A percentile compares a stretch with the other conserved stretches of the same genome.
Evolutionary conservation across 2,113 vertebrate genomes (phyloP).

Genomic region (Alethe diademata): DNA sequence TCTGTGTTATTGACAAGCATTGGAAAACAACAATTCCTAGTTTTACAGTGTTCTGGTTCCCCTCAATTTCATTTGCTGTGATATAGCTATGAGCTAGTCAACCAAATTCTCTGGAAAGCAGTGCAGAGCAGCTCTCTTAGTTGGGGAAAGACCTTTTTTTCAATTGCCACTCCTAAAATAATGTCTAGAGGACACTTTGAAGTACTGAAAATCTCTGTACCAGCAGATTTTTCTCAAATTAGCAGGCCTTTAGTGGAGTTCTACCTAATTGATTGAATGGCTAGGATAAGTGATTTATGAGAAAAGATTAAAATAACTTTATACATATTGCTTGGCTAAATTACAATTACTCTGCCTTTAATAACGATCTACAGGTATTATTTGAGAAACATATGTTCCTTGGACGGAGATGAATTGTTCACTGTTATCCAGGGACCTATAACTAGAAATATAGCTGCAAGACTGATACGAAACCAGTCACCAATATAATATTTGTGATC

Average conservation of each 20-base stretch:
- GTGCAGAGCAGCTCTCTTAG: neutral
- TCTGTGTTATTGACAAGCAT: neutral
- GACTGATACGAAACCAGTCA: neutral
- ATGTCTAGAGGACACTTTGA: neutral
- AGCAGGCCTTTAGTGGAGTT: neutral
- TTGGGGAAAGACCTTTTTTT: neutral
- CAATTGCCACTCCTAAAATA: neutral
- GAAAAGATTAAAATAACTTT: conserved; percentile 44
- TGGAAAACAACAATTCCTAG: neutral
- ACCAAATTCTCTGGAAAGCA: neutral
- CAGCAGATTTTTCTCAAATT: neutral
- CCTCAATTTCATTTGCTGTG: neutral
- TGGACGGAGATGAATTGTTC: conserved; percentile 37
- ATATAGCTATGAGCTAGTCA: neutral
- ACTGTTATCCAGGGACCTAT: conserved; percentile 18
- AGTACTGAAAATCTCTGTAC: neutral
- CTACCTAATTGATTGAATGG: conserved; percentile 16
- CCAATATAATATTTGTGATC: neutral
- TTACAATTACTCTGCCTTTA: conserved; percentile 35
- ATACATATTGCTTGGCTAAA: neutral
- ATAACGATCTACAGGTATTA: neutral
- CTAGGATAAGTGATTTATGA: conserved; percentile 37
- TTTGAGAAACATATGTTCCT: conserved; percentile 31
- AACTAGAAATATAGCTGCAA: conserved; percentile 15
- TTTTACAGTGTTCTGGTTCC: neutral